Conservation (phyloP, 2,113 vertebrate genomes). For the Saccopteryx leptura region DNA sequence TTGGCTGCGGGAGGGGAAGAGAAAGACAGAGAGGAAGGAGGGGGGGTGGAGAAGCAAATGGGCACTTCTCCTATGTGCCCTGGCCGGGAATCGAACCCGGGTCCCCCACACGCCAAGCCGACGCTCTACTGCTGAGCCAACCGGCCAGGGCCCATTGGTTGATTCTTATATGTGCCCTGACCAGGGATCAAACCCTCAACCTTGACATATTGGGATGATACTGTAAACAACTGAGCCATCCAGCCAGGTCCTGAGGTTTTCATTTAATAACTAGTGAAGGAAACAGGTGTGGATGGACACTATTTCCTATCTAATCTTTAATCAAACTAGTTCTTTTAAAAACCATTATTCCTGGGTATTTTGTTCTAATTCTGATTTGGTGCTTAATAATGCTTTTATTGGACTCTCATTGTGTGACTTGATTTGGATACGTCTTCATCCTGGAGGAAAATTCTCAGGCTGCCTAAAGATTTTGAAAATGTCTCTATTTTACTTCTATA, state of each 20-base stretch:
- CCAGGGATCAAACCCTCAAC: too few species aligned
- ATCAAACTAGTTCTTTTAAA: not conserved
- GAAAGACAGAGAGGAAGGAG: too few species aligned
- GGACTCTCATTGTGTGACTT: not conserved
- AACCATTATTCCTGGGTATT: not conserved
- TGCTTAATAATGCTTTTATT: conserved; percentile 32
- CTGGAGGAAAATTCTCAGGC: conserved; percentile 14
- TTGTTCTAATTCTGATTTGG: conserved; percentile 29
- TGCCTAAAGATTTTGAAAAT: not conserved
- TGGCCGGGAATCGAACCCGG: too few species aligned
- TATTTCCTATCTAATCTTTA: not conserved
- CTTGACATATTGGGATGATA: too few species aligned
- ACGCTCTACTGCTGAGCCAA: too few species aligned
- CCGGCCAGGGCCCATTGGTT: too few species aligned
- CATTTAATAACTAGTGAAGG: conserved; percentile 6
- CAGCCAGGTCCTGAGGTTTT: not conserved
- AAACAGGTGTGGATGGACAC: conserved; percentile 43
- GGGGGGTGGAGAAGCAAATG: too few species aligned
- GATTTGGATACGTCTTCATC: not conserved
- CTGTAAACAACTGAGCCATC: too few species aligned
- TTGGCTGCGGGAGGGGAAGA: too few species aligned
- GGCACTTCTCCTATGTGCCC: too few species aligned
- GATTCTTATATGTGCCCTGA: too few species aligned
- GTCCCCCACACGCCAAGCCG: too few species aligned
- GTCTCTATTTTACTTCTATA: conserved; percentile 53